Evolutionary conservation across 2,113 vertebrate species (phyloP), one percentile per base, ranked within the genome.

Genomic region (Onychostoma macrolepis): DNA sequence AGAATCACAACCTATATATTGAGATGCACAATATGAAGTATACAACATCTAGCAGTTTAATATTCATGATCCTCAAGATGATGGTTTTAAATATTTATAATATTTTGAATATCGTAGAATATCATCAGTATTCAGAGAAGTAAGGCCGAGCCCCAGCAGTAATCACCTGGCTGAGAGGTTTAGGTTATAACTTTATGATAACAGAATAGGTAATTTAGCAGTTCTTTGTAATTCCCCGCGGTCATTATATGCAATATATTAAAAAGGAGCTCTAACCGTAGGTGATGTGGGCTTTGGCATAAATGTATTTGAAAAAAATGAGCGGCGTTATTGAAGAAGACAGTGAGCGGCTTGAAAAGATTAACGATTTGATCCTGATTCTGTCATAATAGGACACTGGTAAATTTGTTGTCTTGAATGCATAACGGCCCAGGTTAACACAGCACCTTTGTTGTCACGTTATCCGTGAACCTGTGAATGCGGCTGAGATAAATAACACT

Each of bases 101-200:
- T 53, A 48, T 83, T 83, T 83, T 4, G 17, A 82, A 67, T 48
- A 65, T 63, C 53, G 7, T 63, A 26, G 41, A 82, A 82, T 69
- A 83, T 50, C 63, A 71, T 83, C 63, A 71, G 65, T 83, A 83
- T 82, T 82, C 80, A 45, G 38, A 48, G 74, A 82, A 30, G 80
- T 30, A 6, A 30, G 21, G 38, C 36, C 13, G 38, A 30, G 58
- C 80, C 26, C 38, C 17, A 21, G 38, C 58, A 21, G 80, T 82
- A 82, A 82, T 82, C 80, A 82, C 80, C 80, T 65, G 80, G 80
- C 80, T 82, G 80, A 82, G 80, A 82, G 80, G 80, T 82, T 82
- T 82, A 82, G 38, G 80, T 82, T 82, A 82, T 82, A 67, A 82
- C 58, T 82, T 82, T 82, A 82, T 82, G 80, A 82, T 82, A 82